Conservation (phyloP, 2,888 invertebrate species). For the Meiosimyza platycephala region DNA sequence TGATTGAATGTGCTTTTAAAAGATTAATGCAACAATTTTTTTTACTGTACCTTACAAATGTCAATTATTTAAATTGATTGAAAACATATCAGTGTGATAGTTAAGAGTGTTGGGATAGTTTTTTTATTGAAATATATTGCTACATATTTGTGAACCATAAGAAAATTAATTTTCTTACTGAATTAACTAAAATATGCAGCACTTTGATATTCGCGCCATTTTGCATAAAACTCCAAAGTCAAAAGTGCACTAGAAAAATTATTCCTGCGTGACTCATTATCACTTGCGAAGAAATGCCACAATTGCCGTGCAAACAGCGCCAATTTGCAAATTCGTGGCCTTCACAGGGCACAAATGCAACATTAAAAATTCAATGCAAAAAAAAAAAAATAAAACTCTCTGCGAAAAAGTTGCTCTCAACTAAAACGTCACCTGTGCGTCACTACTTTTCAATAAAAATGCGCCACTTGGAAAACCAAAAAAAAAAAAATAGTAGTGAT, state of each 20-base stretch:
- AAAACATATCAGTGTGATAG: too few species aligned
- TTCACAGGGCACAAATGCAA: not conserved
- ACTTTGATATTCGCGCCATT: too few species aligned
- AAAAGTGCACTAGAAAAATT: conserved; percentile 9
- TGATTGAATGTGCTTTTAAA: not conserved
- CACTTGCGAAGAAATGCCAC: not conserved
- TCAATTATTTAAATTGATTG: too few species aligned
- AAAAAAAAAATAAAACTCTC: not conserved
- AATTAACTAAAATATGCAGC: too few species aligned
- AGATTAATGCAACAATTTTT: not conserved
- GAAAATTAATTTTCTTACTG: too few species aligned
- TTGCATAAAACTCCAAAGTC: too few species aligned
- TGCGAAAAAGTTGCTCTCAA: not conserved
- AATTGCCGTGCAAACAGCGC: not conserved
- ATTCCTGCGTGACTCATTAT: conserved; percentile 26
- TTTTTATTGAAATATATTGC: too few species aligned
- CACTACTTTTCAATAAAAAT: conserved; percentile 1
- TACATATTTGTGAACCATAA: too few species aligned
- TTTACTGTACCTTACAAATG: not conserved
- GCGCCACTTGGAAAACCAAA: not conserved
- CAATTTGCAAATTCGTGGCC: conserved; percentile 5
- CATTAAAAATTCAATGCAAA: not conserved
- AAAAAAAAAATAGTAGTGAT: not conserved
- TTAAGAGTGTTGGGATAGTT: too few species aligned
- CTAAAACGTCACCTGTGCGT: conserved; percentile 9